Evolutionary conservation across 2,888 invertebrate species (phyloP).

Genomic region (Lasioglossum morio): DNA sequence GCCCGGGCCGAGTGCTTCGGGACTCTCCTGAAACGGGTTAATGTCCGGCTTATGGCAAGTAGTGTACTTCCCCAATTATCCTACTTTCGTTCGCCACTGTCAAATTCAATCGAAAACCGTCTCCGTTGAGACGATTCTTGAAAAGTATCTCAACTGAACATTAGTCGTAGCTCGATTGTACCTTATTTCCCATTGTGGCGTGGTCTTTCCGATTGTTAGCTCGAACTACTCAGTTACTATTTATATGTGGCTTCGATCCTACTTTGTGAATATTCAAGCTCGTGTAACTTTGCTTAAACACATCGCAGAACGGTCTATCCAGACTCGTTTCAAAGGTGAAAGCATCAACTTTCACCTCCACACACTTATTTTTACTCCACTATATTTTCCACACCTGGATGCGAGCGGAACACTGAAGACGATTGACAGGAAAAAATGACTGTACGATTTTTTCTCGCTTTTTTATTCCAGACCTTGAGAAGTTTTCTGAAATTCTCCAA

Average conservation of each 20-base stretch:
- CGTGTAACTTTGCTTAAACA: background rate
- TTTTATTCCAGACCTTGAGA: background rate
- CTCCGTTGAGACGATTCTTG: background rate
- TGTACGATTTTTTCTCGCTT: background rate
- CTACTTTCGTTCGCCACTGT: background rate
- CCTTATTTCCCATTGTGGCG: background rate
- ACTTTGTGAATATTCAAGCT: background rate
- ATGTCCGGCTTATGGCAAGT: conserved; percentile 13
- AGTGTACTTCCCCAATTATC: background rate
- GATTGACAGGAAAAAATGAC: background rate
- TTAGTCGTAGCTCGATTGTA: background rate
- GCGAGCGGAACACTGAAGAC: background rate
- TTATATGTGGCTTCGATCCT: background rate
- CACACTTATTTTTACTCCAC: background rate
- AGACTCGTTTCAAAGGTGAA: background rate
- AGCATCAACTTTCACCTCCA: background rate
- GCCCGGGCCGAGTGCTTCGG: background rate
- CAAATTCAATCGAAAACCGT: background rate
- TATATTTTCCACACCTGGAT: background rate
- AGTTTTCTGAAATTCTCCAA: background rate
- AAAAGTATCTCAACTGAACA: background rate
- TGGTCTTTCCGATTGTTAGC: background rate
- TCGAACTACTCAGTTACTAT: background rate
- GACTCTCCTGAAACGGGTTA: conserved; percentile 7
- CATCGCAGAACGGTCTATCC: background rate